phyloP scores from a whole-genome alignment of 2,888 invertebrate genomes.

The Galerucella calmariensis region DNA sequence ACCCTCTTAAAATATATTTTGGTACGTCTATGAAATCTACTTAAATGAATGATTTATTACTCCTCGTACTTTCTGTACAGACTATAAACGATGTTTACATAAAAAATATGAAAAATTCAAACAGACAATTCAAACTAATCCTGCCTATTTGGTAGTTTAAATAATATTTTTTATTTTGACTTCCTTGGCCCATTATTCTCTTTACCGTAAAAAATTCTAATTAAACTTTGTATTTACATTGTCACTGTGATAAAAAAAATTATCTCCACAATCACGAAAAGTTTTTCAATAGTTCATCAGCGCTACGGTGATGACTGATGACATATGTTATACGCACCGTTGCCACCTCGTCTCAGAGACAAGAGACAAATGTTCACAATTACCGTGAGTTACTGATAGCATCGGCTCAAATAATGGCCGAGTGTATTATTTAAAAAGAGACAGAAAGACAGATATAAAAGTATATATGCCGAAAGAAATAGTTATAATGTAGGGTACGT shows the following conservation, averaged over 20 bases:
- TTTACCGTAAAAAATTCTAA: neutral
- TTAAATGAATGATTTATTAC: too few species aligned
- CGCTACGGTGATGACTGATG: neutral
- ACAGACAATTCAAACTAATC: too few species aligned
- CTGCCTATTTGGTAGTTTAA: too few species aligned
- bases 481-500: neutral
- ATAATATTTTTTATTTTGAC: too few species aligned
- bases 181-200: neutral
- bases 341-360: slow-evolving; percentile 17
- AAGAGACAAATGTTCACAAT: slow-evolving; percentile 28
- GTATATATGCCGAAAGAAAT: slow-evolving; percentile 4
- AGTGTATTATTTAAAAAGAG: slow-evolving; percentile 27
- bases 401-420: slow-evolving; percentile 20
- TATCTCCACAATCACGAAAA: neutral
- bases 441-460: neutral
- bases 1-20: too few species aligned
- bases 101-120: too few species aligned
- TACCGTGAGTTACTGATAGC: slow-evolving; percentile 26
- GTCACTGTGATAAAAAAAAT: neutral
- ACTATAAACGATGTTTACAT: too few species aligned
- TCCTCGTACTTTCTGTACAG: too few species aligned
- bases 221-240: neutral
- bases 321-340: slow-evolving; percentile 19
- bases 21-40: too few species aligned
- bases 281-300: neutral